These are phyloP conservation scores for Ceratosolen solmsi DNA, from an alignment of 1,140 invertebrate species.

Conservation along the genomic window DNA sequence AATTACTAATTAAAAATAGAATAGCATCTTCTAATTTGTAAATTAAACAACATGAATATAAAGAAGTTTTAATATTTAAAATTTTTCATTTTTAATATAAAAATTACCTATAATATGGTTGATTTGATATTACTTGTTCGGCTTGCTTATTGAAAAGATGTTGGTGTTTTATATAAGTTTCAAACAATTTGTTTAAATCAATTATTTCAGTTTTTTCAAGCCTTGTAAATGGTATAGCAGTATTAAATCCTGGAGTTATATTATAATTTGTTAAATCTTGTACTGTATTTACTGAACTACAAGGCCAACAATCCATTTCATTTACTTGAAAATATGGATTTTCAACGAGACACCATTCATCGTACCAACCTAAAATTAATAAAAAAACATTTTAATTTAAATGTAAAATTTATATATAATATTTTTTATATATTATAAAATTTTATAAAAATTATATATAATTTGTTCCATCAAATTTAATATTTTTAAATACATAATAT, in stretches of 20 bases:
- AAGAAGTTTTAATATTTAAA: background rate
- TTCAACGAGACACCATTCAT: conserved; percentile 84
- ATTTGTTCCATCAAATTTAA: no score
- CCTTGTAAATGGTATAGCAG: conserved; percentile 66
- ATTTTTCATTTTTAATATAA: conserved; percentile 33
- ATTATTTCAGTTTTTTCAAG: conserved; percentile 56
- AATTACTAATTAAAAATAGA: no score
- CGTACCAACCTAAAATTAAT: conserved; percentile 78
- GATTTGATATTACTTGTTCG: conserved; percentile 73
- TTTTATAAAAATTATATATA: no score
- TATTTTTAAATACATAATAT: no score
- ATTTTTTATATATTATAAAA: no score
- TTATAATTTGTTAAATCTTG: conserved; percentile 71
- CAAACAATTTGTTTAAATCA: conserved; percentile 64
- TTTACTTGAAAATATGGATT: conserved; percentile 83
- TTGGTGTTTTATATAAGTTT: conserved; percentile 71
- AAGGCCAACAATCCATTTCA: conserved; percentile 86
- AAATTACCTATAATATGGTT: conserved; percentile 62
- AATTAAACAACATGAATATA: no score
- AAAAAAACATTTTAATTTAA: background rate
- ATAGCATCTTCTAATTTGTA: no score
- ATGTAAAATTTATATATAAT: no score
- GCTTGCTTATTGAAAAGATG: conserved; percentile 75
- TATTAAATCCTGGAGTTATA: conserved; percentile 63
- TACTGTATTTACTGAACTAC: conserved; percentile 78